Conservation (phyloP, 1,140 invertebrate genomes). For the Helicoverpa zea region DNA sequence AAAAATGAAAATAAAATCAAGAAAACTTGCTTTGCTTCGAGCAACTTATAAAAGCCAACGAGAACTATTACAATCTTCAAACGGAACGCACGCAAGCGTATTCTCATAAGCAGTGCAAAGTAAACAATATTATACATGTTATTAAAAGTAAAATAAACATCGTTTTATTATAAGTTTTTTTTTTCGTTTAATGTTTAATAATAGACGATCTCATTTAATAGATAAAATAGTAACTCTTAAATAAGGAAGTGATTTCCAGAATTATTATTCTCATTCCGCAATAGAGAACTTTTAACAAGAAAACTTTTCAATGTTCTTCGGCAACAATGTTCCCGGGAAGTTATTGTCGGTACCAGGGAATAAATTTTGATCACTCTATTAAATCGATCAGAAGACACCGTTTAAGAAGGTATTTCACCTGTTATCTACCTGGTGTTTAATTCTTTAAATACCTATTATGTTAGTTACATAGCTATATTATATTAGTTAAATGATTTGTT, state of each 20-base stretch:
- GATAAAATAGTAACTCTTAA: slow-evolving; percentile 52
- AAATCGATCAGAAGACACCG: slow-evolving; percentile 66
- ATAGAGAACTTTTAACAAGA: slow-evolving; percentile 85
- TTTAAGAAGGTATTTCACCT: slow-evolving; percentile 46
- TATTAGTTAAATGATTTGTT: no score
- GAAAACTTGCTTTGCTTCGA: slow-evolving; percentile 18
- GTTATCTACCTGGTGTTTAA: slow-evolving; percentile 21
- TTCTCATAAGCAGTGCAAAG: slow-evolving; percentile 31
- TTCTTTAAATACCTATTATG: not conserved
- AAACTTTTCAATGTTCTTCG: slow-evolving; percentile 80
- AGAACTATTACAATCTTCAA: slow-evolving; percentile 38
- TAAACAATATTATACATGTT: slow-evolving; percentile 13
- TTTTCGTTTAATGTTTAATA: not conserved
- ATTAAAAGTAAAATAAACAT: slow-evolving; percentile 17
- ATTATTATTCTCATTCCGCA: slow-evolving; percentile 83
- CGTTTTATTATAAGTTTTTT: not conserved
- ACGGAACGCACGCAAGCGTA: slow-evolving; percentile 3
- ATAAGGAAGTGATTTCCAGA: slow-evolving; percentile 80
- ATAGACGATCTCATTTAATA: slow-evolving; percentile 26
- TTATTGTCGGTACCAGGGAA: slow-evolving; percentile 77
- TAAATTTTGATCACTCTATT: slow-evolving; percentile 79
- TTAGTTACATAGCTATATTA: no score
- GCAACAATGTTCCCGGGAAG: slow-evolving; percentile 74
- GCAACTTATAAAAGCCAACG: slow-evolving; percentile 35
- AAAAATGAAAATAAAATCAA: slow-evolving; percentile 35